Evolutionary conservation across 64 coral and sea anemone species (phyloP), one percentile per base, ranked within the genome.

Genomic region (Pocillopora damicornis): DNA sequence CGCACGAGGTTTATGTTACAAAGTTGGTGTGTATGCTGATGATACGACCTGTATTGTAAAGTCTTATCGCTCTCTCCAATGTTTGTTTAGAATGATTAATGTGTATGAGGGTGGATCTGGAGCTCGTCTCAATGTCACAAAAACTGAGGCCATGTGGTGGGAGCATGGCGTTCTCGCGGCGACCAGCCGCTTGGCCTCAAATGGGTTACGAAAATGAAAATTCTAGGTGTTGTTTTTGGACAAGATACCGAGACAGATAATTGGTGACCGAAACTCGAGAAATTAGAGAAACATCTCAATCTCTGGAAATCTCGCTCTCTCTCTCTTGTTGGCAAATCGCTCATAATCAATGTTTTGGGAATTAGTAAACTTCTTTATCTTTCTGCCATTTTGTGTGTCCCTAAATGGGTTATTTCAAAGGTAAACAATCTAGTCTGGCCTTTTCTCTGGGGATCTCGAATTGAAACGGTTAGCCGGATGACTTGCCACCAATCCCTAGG

Each of bases 101-200:
- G 30, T 30, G 30, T 30, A 30, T 30, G 30, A 30, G 30, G 30
- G 30, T 30, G 30, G 9, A 25, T 81, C 58, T 9, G 89, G 59
- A 1, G 61, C 16, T 1, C 74, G 15, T 22, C 22, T 76, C 0
- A 61, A 68, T 7, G 0, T n/a, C 1, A 37, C 37, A 15, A 82
- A 89, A 4, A 82, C 78, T 0, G 68, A 89, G 17, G 78, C 64
- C 13, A 82, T 89, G 88, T 89, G 45, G 78, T 80, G 15, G 88
- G 79, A 0, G 1, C 20, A 0, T 90, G 79, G 79, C 5, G n/a
- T 13, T 23, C 22, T 0, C 34, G 62, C 20, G 0, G 2, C 0
- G 63, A 71, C 2, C 14, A 36, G 2, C 71, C 72, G 6, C 45
- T 83, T 4, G 79, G 71, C 1, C 58, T 90, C 5, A 76, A 20